Conservation (phyloP, 2,113 vertebrate genomes). For the Psilopsiagon aymara region DNA sequence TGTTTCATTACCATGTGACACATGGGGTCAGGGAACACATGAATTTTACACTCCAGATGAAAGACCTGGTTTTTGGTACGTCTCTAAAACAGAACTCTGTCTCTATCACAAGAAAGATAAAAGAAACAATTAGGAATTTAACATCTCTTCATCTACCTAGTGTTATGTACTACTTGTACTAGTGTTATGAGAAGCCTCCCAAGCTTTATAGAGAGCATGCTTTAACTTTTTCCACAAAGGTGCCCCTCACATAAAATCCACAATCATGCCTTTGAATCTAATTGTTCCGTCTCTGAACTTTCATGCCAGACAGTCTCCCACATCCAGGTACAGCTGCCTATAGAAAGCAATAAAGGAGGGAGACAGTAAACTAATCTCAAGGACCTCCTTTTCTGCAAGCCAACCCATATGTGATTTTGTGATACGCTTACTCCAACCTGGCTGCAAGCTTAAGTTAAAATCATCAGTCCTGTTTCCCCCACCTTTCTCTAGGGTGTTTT, state of each 20-base stretch:
- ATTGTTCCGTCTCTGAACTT: slow-evolving; percentile 41
- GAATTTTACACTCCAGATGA: slow-evolving; percentile 68
- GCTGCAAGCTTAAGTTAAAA: neutral
- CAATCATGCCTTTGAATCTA: slow-evolving; percentile 17
- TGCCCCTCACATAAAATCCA: slow-evolving; percentile 27
- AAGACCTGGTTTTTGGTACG: slow-evolving; percentile 49
- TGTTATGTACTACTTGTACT: neutral
- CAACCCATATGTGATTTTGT: neutral
- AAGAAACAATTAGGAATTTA: slow-evolving; percentile 58
- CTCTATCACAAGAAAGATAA: slow-evolving; percentile 56
- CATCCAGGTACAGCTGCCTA: neutral
- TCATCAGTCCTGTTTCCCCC: neutral
- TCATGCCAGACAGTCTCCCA: slow-evolving; percentile 1
- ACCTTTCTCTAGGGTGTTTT: neutral
- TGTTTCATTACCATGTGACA: slow-evolving; percentile 71
- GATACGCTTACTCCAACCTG: neutral
- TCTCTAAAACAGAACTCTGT: slow-evolving; percentile 50
- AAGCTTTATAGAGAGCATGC: slow-evolving; percentile 25
- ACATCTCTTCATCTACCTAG: slow-evolving; percentile 65
- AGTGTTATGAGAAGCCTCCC: slow-evolving; percentile 52
- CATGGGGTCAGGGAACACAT: slow-evolving; percentile 58
- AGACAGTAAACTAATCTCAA: slow-evolving; percentile 6
- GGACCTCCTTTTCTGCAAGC: slow-evolving; percentile 6
- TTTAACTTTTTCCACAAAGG: slow-evolving; percentile 41
- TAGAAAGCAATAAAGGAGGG: slow-evolving; percentile 34